A percentile compares a stretch with the other conserved stretches of the same genome.
Evolutionary conservation across 2,888 invertebrate genomes (phyloP).

Genomic region (Cephus nigrinus): DNA sequence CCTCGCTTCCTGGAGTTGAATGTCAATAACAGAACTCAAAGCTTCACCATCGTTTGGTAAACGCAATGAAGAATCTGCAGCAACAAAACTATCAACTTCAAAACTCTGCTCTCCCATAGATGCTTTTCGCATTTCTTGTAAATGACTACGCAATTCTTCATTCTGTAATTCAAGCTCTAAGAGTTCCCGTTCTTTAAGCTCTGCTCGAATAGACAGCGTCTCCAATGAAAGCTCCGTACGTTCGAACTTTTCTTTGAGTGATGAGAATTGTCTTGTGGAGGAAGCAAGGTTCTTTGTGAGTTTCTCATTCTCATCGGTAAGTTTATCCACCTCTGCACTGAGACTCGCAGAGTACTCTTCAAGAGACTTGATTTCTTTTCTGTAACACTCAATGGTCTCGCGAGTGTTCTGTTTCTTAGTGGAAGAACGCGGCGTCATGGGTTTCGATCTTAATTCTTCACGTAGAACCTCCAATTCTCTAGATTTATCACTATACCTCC

Average conservation of each 20-base stretch:
- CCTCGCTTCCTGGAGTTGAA: constrained; percentile 63
- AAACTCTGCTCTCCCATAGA: constrained; percentile 50
- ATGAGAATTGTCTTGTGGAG: constrained; percentile 30
- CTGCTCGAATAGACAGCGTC: constrained; percentile 39
- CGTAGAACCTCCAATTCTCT: constrained; percentile 61
- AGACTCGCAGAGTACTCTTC: constrained; percentile 69
- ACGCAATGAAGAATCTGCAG: constrained; percentile 8
- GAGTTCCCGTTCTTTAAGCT: constrained; percentile 52
- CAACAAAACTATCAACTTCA: constrained; percentile 46
- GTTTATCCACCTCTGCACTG: constrained; percentile 69
- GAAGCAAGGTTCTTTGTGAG: constrained; percentile 62
- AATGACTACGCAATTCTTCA: constrained; percentile 50
- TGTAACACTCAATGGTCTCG: constrained; percentile 55
- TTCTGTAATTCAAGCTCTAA: constrained; percentile 45
- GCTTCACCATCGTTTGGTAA: constrained; percentile 50
- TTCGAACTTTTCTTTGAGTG: constrained; percentile 43
- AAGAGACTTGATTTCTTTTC: constrained; percentile 68
- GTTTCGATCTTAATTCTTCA: constrained; percentile 47
- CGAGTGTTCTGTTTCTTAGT: constrained; percentile 48
- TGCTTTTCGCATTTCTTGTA: constrained; percentile 43
- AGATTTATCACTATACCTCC: constrained; percentile 63
- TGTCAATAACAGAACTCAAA: constrained; percentile 57
- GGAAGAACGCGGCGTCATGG: constrained; percentile 57
- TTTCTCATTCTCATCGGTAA: constrained; percentile 68
- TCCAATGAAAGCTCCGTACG: constrained; percentile 44